Evolutionary conservation across 2,797 vertebrate genomes (phyloP).

Genomic region (Pelochelys cantorii): DNA sequence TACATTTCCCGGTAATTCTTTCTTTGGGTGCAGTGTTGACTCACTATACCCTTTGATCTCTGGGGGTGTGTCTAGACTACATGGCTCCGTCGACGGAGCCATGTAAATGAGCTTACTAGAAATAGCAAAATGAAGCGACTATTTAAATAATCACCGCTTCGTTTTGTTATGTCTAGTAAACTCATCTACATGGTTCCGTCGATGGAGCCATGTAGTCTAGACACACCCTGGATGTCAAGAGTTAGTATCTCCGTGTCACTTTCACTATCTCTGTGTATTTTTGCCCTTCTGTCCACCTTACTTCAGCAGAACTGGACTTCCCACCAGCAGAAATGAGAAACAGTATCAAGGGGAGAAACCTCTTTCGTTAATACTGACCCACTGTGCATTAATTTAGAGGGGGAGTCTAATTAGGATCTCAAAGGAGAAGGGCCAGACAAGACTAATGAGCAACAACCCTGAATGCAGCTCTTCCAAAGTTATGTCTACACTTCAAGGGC

Average conservation of each 20-base stretch:
- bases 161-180: no score
- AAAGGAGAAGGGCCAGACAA: neutral
- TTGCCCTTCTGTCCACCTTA: neutral
- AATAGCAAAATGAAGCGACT: no score
- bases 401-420: neutral
- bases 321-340: neutral
- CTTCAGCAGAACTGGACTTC: neutral
- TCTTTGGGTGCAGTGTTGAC: neutral
- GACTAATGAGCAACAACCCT: neutral
- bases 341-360: neutral
- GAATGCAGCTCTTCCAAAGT: neutral
- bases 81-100: no score
- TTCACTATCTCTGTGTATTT: neutral
- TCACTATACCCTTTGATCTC: neutral
- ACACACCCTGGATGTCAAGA: rapidly evolving
- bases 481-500: neutral
- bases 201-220: no score
- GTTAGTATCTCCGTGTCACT: neutral
- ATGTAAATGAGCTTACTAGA: no score
- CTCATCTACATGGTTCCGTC: no score
- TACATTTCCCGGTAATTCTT: neutral
- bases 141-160: no score
- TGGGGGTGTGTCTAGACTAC: no score
- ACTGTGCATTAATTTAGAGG: neutral
- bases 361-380: neutral